Percentiles rank a stretch among this genome's conserved stretches.
phyloP scores from a whole-genome alignment of 2,888 invertebrate species.

The Drosophila barbarae region DNA sequence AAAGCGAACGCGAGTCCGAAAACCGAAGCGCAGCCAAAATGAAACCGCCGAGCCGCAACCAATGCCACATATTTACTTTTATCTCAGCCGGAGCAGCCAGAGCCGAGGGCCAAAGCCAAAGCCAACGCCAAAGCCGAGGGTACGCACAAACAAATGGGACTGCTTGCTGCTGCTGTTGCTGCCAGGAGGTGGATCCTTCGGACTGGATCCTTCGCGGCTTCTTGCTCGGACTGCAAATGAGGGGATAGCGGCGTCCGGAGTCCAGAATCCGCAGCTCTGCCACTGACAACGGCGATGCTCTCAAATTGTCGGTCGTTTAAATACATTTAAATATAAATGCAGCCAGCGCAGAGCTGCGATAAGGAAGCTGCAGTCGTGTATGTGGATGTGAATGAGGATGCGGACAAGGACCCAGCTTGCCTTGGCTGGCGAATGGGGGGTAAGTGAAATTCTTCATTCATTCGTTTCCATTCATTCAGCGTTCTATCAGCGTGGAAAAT shows the following conservation, averaged over 20 bases:
- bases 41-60: conserved; percentile 59
- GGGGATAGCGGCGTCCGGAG: conserved; percentile 22
- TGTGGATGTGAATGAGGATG: conserved; percentile 26
- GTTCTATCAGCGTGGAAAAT: conserved; percentile 60
- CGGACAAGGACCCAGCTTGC: conserved; percentile 2
- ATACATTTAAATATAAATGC: conserved; percentile 73
- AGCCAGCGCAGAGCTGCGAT: conserved; percentile 45
- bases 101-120: conserved; percentile 52
- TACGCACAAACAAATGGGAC: conserved; percentile 66
- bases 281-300: conserved; percentile 65
- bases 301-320: conserved; percentile 74
- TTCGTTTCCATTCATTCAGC: conserved; percentile 61
- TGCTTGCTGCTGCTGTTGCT: conserved; percentile 12
- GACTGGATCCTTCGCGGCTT: conserved; percentile 4
- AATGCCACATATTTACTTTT: conserved; percentile 73
- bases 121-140: conserved; percentile 59
- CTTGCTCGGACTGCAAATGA: conserved; percentile 60
- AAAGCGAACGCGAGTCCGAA: conserved; percentile 19
- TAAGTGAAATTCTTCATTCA: conserved; percentile 70
- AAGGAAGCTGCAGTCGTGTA: conserved; percentile 40
- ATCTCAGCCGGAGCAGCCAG: conserved; percentile 64
- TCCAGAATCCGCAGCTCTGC: conserved; percentile 18
- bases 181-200: conserved; percentile 6
- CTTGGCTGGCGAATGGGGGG: conserved; percentile 3
- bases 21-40: conserved; percentile 41